Base-by-base conservation (phyloP, 2,888 invertebrate genomes). In the Drosophila fulvimacula region DNA sequence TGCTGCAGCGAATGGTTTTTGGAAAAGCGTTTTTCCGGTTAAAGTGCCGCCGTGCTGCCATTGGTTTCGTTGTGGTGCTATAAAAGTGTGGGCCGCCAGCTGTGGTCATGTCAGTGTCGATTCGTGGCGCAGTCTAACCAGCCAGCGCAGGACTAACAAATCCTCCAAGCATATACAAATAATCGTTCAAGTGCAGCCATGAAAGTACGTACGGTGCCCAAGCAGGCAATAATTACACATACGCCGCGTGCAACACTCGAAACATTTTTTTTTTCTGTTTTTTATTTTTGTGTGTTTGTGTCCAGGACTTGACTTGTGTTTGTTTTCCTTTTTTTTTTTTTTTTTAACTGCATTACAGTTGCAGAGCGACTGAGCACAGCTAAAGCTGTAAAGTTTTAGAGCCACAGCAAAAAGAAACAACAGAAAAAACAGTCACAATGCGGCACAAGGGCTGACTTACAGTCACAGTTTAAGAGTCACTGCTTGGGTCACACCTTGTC, bases 21-120 rank as follows among this genome's bases (percentile, higher is more conserved):
- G 63, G 62, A 46, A 74, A 76, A 72, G 56, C 69, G 66, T 64
- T 82, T 82, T 82, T 82, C 82, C 82, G 85, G 82, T 88, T 87
- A 79, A 81, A 59, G 61, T 70, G 67, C 65, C 64, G 77, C 62
- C 62, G 30, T 51, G 66, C 59, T 69, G 61, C 46, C 51, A 49
- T 64, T 52, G 60, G 58, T 39, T 63, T 71, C 17, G 52, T 41
- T 30, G 30, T 30, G 30, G 30, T 10, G 19, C 68, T 83, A 83
- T 83, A 83, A 76, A 83, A 88, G 76, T 70, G 44, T 27, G 30
- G 61, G 46, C 67, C 46, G 73, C 68, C 76, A 69, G 46, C 68
- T 67, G 57, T 78, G 76, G 70, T 67, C 69, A 83, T 73, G 81
- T 86, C 89, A 83, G 83, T 88, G 80, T 76, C 52, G 62, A 76